These are phyloP conservation scores for Elephas maximus DNA, from an alignment of 2,113 vertebrate species.

Conservation along the genomic window DNA sequence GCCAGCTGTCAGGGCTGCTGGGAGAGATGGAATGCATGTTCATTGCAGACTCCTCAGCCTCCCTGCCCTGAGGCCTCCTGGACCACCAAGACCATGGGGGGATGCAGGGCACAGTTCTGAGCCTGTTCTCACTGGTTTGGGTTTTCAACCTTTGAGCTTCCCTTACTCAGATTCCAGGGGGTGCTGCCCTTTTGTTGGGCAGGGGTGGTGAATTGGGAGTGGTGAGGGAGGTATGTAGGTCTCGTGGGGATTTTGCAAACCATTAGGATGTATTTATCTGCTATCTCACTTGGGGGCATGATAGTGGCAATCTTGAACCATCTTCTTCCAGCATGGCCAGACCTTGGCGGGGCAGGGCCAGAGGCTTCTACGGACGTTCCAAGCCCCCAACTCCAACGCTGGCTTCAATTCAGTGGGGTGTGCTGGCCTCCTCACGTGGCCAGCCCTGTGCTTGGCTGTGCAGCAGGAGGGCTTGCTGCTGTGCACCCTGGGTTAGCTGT, in stretches of 20 bases:
- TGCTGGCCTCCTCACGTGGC: not conserved
- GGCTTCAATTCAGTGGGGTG: not conserved
- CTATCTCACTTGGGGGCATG: not conserved
- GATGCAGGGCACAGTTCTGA: not conserved
- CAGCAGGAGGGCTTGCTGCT: not conserved
- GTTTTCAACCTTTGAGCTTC: not conserved
- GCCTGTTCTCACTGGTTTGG: not conserved
- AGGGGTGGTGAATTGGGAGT: not conserved
- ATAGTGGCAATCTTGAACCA: not conserved
- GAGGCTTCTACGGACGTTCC: no score
- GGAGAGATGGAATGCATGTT: conserved; percentile 72
- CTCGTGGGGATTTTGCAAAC: not conserved
- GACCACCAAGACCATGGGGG: not conserved
- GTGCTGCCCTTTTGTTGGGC: not conserved
- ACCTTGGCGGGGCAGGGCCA: not conserved
- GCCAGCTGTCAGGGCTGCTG: conserved; percentile 76
- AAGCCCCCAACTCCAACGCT: not conserved
- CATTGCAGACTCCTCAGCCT: conserved; percentile 54
- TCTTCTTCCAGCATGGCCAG: not conserved
- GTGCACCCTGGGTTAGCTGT: not conserved
- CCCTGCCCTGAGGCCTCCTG: conserved; percentile 48
- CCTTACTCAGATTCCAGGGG: not conserved
- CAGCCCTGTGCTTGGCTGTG: not conserved
- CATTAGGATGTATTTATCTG: not conserved
- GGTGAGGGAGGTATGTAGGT: not conserved